These are phyloP conservation scores for Lophochroa leadbeateri DNA, from an alignment of 2,113 vertebrate genomes.

Conservation along the genomic window DNA sequence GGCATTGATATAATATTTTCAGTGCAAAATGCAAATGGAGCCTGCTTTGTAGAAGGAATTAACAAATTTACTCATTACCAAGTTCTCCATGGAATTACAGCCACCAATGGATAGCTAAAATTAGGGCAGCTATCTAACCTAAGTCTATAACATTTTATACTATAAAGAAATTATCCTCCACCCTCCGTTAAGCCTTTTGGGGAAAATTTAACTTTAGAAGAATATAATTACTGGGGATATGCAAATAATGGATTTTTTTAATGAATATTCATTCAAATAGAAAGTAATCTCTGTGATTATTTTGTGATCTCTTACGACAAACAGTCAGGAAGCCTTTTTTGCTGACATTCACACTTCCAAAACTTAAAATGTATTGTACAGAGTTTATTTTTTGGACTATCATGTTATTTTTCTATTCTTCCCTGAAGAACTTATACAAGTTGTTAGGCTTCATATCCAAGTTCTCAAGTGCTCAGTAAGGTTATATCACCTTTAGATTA, in stretches of 20 bases:
- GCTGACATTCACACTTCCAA: neutral
- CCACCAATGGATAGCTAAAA: neutral
- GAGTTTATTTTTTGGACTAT: neutral
- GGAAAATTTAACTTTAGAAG: neutral
- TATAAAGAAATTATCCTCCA: slow-evolving; percentile 24
- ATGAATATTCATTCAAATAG: slow-evolving; percentile 4
- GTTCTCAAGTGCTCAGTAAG: neutral
- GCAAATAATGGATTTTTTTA: neutral
- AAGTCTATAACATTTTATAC: neutral
- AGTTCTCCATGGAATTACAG: slow-evolving; percentile 4
- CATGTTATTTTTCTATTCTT: neutral
- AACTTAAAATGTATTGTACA: neutral
- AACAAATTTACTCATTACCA: slow-evolving; percentile 34
- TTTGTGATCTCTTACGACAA: neutral
- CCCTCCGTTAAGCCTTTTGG: neutral
- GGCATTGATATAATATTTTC: neutral
- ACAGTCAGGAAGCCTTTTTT: neutral
- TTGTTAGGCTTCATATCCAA: neutral
- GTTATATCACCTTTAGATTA: neutral
- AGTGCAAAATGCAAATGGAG: neutral
- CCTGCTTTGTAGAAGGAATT: neutral
- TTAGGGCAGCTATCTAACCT: slow-evolving; percentile 7
- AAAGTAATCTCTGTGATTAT: neutral
- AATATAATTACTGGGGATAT: neutral
- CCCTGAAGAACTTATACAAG: neutral